These are phyloP conservation scores for Prionace glauca DNA, from an alignment of 2,797 vertebrate species.

Conservation along the genomic window DNA sequence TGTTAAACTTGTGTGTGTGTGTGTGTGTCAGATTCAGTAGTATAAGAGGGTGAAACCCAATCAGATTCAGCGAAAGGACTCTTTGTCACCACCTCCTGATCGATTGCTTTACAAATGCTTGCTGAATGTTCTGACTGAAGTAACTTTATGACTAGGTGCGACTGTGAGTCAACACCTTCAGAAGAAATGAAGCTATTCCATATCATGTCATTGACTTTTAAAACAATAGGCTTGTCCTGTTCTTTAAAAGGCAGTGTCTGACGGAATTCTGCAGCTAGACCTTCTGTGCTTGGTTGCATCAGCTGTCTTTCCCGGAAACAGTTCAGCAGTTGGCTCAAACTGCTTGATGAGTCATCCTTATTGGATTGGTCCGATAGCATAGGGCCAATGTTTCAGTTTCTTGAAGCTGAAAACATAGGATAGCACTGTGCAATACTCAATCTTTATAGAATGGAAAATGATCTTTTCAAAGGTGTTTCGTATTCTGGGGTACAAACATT, in stretches of 20 bases:
- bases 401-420: not conserved
- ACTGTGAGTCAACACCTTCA: not conserved
- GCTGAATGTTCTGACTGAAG: not conserved
- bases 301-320: conserved; percentile 7
- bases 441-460: not conserved
- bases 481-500: not conserved
- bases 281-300: conserved; percentile 9
- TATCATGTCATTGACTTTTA: not conserved
- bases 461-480: not conserved
- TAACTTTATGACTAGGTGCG: not conserved
- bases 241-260: not conserved
- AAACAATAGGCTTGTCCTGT: not conserved
- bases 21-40: not conserved
- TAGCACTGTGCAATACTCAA: not conserved
- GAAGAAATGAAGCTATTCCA: not conserved
- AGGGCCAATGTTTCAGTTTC: not conserved
- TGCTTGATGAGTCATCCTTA: conserved; percentile 29
- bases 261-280: not conserved
- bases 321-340: not conserved
- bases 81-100: not conserved
- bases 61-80: not conserved
- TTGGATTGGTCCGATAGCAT: not conserved
- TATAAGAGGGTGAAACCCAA: not conserved
- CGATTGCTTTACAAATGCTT: not conserved
- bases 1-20: not conserved